Evolutionary conservation across 2,888 invertebrate species (phyloP).

Genomic region (Didymodactylos carnosus): DNA sequence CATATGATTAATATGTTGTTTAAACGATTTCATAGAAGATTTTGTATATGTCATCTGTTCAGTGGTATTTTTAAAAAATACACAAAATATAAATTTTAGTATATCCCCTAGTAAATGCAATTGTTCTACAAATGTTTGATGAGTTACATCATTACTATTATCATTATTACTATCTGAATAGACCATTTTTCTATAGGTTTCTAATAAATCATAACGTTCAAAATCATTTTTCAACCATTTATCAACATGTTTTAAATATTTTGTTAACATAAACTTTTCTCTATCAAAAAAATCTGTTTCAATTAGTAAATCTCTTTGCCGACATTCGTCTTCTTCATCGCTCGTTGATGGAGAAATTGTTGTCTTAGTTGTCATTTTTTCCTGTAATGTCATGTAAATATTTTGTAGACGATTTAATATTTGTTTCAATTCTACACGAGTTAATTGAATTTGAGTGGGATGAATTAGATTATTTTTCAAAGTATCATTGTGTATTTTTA

Average conservation of each 20-base stretch:
- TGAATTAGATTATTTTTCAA: too few relatives aligned
- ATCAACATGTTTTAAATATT: too few relatives aligned
- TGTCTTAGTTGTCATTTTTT: not conserved
- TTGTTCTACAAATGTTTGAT: too few relatives aligned
- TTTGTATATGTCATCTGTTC: too few relatives aligned
- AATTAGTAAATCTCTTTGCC: too few relatives aligned
- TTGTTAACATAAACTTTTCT: too few relatives aligned
- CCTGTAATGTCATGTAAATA: not conserved
- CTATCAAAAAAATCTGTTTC: too few relatives aligned
- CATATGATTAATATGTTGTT: not conserved
- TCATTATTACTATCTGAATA: not conserved
- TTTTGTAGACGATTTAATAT: not conserved
- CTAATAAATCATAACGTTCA: not conserved
- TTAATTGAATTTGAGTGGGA: not conserved
- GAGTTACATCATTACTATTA: too few relatives aligned
- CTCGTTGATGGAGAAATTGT: too few relatives aligned
- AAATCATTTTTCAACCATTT: not conserved
- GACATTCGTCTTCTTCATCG: too few relatives aligned
- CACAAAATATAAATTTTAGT: not conserved
- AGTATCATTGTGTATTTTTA: too few relatives aligned
- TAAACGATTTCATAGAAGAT: too few relatives aligned
- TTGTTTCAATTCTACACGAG: not conserved
- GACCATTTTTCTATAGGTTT: not conserved
- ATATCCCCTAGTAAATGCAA: not conserved
- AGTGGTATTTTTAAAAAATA: not conserved